Evolutionary conservation across 1,140 invertebrate genomes (phyloP).

Genomic region (Aphidius ervi): DNA sequence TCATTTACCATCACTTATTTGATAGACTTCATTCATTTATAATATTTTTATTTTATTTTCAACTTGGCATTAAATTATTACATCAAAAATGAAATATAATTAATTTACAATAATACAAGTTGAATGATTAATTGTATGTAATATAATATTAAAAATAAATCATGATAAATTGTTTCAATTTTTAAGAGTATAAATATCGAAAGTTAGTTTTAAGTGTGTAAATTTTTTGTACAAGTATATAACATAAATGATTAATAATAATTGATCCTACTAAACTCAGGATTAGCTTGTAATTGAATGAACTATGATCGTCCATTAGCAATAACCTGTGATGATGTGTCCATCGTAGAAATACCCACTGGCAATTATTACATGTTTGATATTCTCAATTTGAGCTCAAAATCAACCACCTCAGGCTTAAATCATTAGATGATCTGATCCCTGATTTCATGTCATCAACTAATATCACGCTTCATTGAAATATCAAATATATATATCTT

Average conservation of each 20-base stretch:
- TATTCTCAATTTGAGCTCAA: background rate
- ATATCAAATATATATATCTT: background rate
- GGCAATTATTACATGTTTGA: background rate
- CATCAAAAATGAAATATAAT: too few relatives aligned
- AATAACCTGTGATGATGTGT: conserved; percentile 17
- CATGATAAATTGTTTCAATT: background rate
- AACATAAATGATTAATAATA: conserved; percentile 22
- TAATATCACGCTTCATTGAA: background rate
- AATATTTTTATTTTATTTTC: too few relatives aligned
- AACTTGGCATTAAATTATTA: too few relatives aligned
- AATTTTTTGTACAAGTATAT: background rate
- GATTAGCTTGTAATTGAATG: conserved; percentile 26
- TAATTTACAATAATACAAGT: too few relatives aligned
- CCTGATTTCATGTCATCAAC: background rate
- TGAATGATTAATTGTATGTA: too few relatives aligned
- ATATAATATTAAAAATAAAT: background rate
- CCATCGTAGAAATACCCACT: conserved; percentile 5
- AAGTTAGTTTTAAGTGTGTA: conserved; percentile 1
- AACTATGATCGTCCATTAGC: conserved; percentile 23
- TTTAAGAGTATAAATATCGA: background rate
- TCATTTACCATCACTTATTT: too few relatives aligned
- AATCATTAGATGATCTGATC: background rate
- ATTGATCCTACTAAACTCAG: conserved; percentile 15
- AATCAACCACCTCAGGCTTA: background rate
- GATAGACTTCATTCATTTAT: too few relatives aligned